Evolutionary conservation across 1,140 invertebrate species (phyloP).

Genomic region (Leptinotarsa defecta): DNA sequence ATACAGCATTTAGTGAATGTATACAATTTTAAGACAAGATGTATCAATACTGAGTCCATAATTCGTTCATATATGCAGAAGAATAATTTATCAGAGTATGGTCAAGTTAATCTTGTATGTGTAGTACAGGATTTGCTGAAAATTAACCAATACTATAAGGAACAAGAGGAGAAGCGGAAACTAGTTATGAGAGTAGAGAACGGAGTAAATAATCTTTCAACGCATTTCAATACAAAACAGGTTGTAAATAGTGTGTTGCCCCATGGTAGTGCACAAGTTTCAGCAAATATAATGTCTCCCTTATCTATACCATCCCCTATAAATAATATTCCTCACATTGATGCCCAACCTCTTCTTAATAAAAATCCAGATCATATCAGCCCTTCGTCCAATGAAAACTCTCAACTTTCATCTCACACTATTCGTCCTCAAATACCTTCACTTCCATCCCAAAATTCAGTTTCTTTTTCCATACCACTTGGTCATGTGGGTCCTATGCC

Average conservation of each 20-base stretch:
- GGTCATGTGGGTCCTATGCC: not conserved
- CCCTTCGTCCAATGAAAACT: too few relatives aligned
- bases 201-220: not conserved
- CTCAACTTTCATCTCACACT: too few relatives aligned
- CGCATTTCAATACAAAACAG: not conserved
- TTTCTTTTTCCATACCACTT: not conserved
- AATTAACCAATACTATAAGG: slow-evolving; percentile 28
- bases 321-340: not conserved
- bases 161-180: slow-evolving; percentile 11
- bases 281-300: not conserved
- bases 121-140: slow-evolving; percentile 35
- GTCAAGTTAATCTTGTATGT: slow-evolving; percentile 36
- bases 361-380: not conserved
- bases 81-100: slow-evolving; percentile 36
- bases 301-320: not conserved
- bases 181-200: not conserved
- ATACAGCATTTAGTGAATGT: slow-evolving; percentile 33
- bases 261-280: not conserved
- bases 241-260: not conserved
- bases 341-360: not conserved
- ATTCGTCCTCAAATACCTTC: not conserved
- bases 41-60: slow-evolving; percentile 34
- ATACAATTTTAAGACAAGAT: slow-evolving; percentile 41
- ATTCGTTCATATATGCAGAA: slow-evolving; percentile 34
- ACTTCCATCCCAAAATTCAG: not conserved